Conservation (phyloP, 92 coral and sea anemone species). For the Meandrina meandrites region DNA sequence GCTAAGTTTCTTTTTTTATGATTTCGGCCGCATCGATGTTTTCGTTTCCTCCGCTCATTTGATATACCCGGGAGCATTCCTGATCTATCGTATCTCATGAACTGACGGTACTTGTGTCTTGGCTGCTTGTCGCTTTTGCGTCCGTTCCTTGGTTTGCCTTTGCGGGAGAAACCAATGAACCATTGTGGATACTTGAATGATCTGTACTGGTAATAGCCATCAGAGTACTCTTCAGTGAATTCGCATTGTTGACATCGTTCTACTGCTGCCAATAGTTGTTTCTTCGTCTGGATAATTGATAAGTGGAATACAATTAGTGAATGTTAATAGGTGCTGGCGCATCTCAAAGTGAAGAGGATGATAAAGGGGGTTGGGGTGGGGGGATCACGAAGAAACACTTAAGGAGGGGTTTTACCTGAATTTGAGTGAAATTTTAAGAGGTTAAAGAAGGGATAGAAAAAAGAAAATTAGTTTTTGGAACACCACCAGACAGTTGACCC, state of each 20-base stretch:
- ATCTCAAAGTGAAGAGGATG: background rate
- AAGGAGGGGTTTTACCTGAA: too few relatives aligned
- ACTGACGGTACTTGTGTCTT: conserved; percentile 14
- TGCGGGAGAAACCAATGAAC: conserved; percentile 38
- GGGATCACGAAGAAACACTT: too few relatives aligned
- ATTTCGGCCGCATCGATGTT: too few relatives aligned
- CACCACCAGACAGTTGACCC: too few relatives aligned
- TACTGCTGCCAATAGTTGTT: conserved; percentile 12
- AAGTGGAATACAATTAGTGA: background rate
- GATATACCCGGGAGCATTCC: too few relatives aligned
- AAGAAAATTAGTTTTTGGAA: too few relatives aligned
- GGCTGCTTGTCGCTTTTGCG: conserved; percentile 12
- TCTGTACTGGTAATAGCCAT: conserved; percentile 32
- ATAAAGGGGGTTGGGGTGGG: too few relatives aligned
- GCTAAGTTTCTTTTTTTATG: too few relatives aligned
- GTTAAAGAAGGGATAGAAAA: too few relatives aligned
- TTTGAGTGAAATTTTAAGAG: too few relatives aligned
- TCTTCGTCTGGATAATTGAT: background rate
- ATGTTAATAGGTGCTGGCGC: background rate
- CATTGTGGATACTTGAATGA: conserved; percentile 41
- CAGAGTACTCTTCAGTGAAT: conserved; percentile 16
- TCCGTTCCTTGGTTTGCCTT: conserved; percentile 17
- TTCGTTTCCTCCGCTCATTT: too few relatives aligned
- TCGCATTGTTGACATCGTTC: conserved; percentile 33
- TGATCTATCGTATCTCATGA: too few relatives aligned